Evolutionary conservation across 2,888 invertebrate genomes (phyloP), one percentile per base, ranked within the genome.

Genomic region (Sceliomorpha sp.): DNA sequence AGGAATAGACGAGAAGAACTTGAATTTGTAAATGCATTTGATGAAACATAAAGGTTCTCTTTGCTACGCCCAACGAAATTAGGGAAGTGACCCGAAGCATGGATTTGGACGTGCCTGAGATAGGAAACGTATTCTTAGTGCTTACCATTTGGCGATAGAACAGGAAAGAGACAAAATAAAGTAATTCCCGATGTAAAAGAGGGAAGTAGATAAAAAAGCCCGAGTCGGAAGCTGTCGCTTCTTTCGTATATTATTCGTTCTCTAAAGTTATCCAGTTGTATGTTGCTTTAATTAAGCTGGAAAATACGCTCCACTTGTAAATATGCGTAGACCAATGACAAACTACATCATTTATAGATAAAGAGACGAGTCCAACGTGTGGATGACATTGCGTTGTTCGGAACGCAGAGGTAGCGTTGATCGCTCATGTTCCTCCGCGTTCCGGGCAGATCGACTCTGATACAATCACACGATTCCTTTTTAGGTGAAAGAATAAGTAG

Each of bases 71-170:
- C 5, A 20, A 20, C 2, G 20, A 20, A 20, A 20, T 20, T 20
- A 5, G 20, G n/a, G 10, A 31, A 31, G 9, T 8, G 9, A 5
- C 15, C 20, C 6, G 17, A 20, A 9, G 20, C 9, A 20, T 20
- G 5, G 20, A 20, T 37, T 37, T 37, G 37, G 37, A 37, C 37
- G 37, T 37, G 37, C 37, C 37, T 37, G 37, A 37, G 20, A 37
- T 37, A 37, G 37, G 37, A 37, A 32, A 37, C 20, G 20, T 37
- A 37, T 20, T 37, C 37, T 37, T 37, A 37, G 37, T 20, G 37
- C 37, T 37, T 37, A 20, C n/a, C n/a, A 29, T 6, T 37, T 37
- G 37, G 20, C 37, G 20, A 15, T 37, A 20, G 37, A 37, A 14
- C 20, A 37, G 17, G 17, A 20, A 37, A 37, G 37, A 20, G 20